Evolutionary conservation across 1,140 invertebrate genomes (phyloP), one percentile per base, ranked within the genome.

Genomic region (Papilio dardanus): DNA sequence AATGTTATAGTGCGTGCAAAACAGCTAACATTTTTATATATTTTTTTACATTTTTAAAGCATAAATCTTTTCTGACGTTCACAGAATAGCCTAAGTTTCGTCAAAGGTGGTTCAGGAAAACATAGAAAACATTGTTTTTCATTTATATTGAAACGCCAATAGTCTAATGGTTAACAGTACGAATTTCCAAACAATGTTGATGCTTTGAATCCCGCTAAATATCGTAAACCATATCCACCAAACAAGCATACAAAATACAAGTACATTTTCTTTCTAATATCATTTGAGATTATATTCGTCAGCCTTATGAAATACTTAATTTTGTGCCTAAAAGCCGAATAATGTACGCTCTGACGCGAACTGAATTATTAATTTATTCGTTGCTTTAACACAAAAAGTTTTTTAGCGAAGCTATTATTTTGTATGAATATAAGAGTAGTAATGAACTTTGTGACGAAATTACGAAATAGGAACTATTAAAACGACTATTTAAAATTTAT

Each of bases 381-480:
- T 73, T 58, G 33, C 46, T 73, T 16, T 71, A 42, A 50, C 42
- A 73, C 30, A 58, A 73, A 73, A 73, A 58, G 8, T 58, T 73
- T 33, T 31, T 33, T 40, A 35, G 19, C 37, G 54, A 14, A 40
- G 19, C 37, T 21, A 69, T 40, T 40, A 24, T 40, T 7, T 35
- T n/a, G 8, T 42, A 28, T 37, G 50, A 24, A 24, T 24, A 62
- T 28, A 14, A n/a, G n/a, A n/a, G 24, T 24, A 46, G n/a, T 7
- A 16, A 46, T n/a, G 16, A 46, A 46, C 42, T 19, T 19, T 46
- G 5, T 46, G n/a, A 19, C 42, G n/a, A 46, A 46, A 46, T 5
- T 46, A 46, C 42, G 42, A 46, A 14, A 42, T 42, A 42, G 6
- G 14, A 16, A n/a, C 12, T n/a, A 4, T 42, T 42, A 3, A n/a